These are phyloP conservation scores for Nymphicus hollandicus DNA, from an alignment of 2,113 vertebrate species.

Conservation along the genomic window DNA sequence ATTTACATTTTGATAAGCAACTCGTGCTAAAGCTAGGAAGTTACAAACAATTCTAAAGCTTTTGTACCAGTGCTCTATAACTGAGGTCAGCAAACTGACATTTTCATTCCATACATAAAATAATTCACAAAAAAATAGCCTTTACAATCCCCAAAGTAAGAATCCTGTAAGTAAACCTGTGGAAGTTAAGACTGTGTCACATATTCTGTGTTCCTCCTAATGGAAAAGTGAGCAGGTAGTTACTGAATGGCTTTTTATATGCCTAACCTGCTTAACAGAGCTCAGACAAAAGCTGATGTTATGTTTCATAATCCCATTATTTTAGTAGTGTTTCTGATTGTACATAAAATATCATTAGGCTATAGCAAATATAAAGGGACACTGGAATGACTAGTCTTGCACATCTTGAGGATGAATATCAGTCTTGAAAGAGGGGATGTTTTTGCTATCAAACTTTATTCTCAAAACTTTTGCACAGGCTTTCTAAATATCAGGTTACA, in stretches of 20 bases:
- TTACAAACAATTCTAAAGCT: neutral
- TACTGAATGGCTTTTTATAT: neutral
- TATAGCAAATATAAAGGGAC: neutral
- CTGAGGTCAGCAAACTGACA: neutral
- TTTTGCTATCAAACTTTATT: conserved; percentile 19
- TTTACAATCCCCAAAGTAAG: neutral
- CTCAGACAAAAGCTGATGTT: neutral
- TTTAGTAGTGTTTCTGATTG: neutral
- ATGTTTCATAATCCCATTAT: neutral
- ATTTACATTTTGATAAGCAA: neutral
- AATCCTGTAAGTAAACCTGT: neutral
- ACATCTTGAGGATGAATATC: neutral
- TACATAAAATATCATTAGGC: neutral
- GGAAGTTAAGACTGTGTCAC: neutral
- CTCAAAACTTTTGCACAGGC: neutral
- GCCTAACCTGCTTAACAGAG: neutral
- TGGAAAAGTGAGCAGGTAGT: neutral
- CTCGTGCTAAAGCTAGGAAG: neutral
- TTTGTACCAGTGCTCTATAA: neutral
- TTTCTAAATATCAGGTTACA: neutral
- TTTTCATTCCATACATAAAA: neutral
- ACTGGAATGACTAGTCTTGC: neutral
- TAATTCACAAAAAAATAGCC: neutral
- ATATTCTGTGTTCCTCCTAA: neutral
- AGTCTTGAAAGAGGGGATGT: neutral